Evolutionary conservation across 2,888 invertebrate species (phyloP).

Genomic region (Osedax frankpressi): DNA sequence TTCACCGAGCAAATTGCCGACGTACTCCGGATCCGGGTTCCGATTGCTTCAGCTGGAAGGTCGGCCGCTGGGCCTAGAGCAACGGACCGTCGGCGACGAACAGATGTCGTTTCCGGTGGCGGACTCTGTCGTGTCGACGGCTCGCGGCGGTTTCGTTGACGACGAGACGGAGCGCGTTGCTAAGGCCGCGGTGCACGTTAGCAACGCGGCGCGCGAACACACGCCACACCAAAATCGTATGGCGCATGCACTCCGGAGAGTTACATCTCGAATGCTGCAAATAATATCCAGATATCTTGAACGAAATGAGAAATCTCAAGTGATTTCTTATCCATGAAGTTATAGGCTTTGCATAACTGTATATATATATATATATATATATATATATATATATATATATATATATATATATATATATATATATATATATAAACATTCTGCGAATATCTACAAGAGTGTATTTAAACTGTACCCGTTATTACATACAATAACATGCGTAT

Average conservation of each 20-base stretch:
- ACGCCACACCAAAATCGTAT: not conserved
- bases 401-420: not conserved
- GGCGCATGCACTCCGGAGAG: too few species aligned
- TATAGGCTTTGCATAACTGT: too few species aligned
- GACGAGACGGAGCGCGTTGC: not conserved
- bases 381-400: not conserved
- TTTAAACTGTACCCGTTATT: too few species aligned
- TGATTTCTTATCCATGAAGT: too few species aligned
- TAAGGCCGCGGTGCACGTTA: not conserved
- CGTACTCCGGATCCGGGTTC: not conserved
- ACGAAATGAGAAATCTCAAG: too few species aligned
- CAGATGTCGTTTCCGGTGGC: not conserved
- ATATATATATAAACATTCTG: not conserved
- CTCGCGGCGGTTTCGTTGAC: not conserved
- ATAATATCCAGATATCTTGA: too few species aligned
- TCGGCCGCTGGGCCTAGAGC: not conserved
- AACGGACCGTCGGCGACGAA: not conserved
- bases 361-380: not conserved
- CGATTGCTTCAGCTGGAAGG: not conserved
- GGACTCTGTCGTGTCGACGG: not conserved
- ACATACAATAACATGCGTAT: too few species aligned
- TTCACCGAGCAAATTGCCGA: not conserved
- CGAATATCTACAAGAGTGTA: too few species aligned
- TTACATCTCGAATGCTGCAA: too few species aligned
- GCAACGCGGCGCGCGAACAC: not conserved